phyloP scores from a whole-genome alignment of 2,113 vertebrate species.

The Dendrocopos noguchii region DNA sequence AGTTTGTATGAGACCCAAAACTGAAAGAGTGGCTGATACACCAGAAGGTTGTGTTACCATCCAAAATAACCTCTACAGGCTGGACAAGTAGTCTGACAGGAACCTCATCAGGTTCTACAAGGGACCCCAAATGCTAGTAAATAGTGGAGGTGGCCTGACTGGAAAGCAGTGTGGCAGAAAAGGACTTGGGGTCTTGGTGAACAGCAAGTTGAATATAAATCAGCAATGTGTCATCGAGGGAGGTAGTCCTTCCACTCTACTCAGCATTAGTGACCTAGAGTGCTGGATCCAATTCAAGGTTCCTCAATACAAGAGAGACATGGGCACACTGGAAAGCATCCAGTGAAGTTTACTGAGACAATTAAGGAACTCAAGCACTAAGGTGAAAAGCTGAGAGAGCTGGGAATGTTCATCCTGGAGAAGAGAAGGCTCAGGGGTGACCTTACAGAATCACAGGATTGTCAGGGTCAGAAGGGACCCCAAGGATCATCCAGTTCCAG shows the following conservation, averaged over 20 bases:
- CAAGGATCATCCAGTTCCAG: too few relatives aligned
- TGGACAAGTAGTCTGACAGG: neutral
- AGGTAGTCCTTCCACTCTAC: neutral
- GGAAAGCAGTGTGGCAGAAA: neutral
- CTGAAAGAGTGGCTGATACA: neutral
- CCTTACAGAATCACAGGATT: neutral
- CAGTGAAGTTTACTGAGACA: neutral
- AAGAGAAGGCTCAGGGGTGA: neutral
- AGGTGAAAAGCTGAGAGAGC: neutral
- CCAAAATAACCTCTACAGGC: neutral
- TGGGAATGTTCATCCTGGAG: neutral
- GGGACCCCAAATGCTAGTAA: neutral
- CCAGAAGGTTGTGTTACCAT: rapidly evolving
- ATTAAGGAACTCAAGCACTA: neutral
- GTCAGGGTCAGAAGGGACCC: too few relatives aligned
- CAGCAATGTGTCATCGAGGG: rapidly evolving
- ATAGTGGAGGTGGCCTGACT: neutral
- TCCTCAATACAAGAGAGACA: neutral
- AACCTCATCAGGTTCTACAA: neutral
- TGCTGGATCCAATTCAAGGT: neutral
- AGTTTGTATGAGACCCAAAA: neutral
- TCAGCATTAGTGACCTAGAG: neutral
- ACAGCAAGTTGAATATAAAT: neutral
- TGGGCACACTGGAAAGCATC: neutral
- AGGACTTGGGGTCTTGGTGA: neutral